Conservation (phyloP, 2,797 vertebrate genomes). For the Onychomys torridus region DNA sequence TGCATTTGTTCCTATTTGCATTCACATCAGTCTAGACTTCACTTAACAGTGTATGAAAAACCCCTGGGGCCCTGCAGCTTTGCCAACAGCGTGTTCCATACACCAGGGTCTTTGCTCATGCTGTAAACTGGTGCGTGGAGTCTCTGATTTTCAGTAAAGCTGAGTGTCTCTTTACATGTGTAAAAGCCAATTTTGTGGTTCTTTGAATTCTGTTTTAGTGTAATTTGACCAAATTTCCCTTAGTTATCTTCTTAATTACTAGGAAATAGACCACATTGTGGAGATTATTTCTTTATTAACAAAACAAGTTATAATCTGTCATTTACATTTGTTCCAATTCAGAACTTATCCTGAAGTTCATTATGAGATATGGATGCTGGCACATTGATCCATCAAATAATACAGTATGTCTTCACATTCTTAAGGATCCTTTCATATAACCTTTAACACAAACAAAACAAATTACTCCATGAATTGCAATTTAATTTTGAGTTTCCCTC, state of each 20-base stretch:
- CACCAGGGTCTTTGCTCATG: not conserved
- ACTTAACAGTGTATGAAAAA: not conserved
- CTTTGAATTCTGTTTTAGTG: not conserved
- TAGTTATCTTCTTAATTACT: slow-evolving; percentile 21
- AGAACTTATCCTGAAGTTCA: not conserved
- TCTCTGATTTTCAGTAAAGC: not conserved
- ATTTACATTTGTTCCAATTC: slow-evolving; percentile 38
- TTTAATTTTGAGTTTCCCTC: slow-evolving; percentile 12
- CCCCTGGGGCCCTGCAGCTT: not conserved
- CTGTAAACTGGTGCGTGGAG: too few relatives aligned
- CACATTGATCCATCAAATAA: slow-evolving; percentile 17
- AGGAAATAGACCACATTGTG: not conserved
- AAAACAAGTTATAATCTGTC: not conserved
- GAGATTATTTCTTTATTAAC: slow-evolving; percentile 19
- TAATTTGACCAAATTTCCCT: slow-evolving; percentile 33
- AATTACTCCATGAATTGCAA: not conserved
- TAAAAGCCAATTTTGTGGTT: not conserved
- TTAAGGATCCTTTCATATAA: not conserved
- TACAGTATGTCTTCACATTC: not conserved
- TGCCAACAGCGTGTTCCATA: not conserved
- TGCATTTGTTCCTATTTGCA: not conserved
- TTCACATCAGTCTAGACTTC: not conserved
- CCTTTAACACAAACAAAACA: slow-evolving; percentile 53
- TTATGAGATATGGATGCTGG: not conserved
- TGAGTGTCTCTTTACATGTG: not conserved